A percentile compares a stretch with the other conserved stretches of the same genome.
These are phyloP conservation scores for Lichenostomus cassidix DNA, from an alignment of 2,113 vertebrate species.

Conservation along the genomic window DNA sequence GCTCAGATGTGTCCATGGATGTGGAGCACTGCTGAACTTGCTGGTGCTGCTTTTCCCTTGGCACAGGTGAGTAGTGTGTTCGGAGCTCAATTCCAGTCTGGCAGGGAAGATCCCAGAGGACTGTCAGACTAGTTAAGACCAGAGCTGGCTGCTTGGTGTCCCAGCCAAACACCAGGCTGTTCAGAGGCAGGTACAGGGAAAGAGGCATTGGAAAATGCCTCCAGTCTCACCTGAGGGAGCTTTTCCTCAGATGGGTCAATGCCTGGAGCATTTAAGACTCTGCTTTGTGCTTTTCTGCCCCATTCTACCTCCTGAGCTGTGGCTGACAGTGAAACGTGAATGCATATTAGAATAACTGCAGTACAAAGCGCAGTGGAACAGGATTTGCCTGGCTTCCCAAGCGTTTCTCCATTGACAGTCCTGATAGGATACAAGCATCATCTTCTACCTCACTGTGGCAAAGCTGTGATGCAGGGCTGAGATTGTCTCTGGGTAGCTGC, in stretches of 20 bases:
- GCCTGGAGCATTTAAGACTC: neutral
- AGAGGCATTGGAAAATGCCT: neutral
- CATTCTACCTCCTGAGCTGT: neutral
- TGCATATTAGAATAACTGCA: neutral
- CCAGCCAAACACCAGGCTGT: neutral
- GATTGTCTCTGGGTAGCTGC: neutral
- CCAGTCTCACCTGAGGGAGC: accelerated
- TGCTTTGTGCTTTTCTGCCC: neutral
- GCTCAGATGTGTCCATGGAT: neutral
- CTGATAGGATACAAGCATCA: neutral
- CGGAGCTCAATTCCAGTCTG: neutral
- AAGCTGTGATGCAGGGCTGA: neutral
- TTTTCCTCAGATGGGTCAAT: neutral
- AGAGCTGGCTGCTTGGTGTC: neutral
- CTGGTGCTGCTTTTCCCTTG: neutral
- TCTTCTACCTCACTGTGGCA: neutral
- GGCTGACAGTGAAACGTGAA: accelerated
- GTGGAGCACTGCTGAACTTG: neutral
- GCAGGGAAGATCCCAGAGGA: neutral
- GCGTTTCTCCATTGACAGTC: neutral
- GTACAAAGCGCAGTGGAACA: neutral
- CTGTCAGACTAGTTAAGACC: neutral
- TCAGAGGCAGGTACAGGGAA: neutral
- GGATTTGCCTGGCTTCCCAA: neutral
- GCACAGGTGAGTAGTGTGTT: neutral